phyloP scores from a whole-genome alignment of 2,888 invertebrate genomes.

The Eupithecia dodoneata region DNA sequence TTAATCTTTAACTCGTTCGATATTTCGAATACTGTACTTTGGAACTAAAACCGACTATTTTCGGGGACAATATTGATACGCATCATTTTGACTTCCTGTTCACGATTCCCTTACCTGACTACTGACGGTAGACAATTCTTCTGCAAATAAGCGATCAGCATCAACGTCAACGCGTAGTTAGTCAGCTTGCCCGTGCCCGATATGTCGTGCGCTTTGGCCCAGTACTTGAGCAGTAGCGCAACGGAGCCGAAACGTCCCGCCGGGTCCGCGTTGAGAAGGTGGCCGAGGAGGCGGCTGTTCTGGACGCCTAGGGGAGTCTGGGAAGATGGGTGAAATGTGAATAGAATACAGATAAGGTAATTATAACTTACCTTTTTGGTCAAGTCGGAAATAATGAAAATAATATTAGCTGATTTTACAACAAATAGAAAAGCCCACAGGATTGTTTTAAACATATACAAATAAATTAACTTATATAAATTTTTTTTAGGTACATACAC shows the following conservation, averaged over 20 bases:
- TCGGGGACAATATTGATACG: no score
- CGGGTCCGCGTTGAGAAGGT: conserved; percentile 83
- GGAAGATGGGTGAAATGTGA: neutral
- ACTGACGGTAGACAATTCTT: conserved; percentile 62
- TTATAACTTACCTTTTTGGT: no score
- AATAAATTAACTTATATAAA: no score
- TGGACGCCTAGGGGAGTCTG: conserved; percentile 86
- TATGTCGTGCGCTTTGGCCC: conserved; percentile 87
- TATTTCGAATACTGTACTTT: no score
- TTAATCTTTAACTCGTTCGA: no score
- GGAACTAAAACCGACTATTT: no score
- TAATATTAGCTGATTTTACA: no score
- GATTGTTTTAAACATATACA: no score
- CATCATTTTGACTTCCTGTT: neutral
- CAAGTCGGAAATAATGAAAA: no score
- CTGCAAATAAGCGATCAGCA: conserved; percentile 89
- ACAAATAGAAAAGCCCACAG: no score
- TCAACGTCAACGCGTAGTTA: conserved; percentile 87
- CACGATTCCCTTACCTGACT: conserved; percentile 6
- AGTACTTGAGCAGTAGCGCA: conserved; percentile 88
- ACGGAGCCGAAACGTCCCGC: conserved; percentile 80
- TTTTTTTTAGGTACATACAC: no score
- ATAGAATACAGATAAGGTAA: neutral
- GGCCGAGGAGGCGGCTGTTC: conserved; percentile 87
- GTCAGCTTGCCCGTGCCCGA: conserved; percentile 84